phyloP scores from a whole-genome alignment of 2,888 invertebrate species.

The Agrotis segetum region DNA sequence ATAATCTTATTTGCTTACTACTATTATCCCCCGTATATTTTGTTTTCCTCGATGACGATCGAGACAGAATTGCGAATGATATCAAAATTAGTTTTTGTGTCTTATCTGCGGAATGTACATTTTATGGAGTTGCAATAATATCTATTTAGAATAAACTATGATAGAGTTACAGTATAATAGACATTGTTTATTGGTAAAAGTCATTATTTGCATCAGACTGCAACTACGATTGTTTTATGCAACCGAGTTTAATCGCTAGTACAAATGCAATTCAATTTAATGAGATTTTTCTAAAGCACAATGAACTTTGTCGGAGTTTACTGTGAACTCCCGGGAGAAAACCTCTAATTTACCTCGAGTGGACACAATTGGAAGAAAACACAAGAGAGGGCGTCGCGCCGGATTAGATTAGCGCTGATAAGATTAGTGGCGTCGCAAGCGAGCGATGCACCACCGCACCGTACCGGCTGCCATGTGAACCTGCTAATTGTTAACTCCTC shows the following conservation, averaged over 20 bases:
- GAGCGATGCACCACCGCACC: conserved; percentile 65
- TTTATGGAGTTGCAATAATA: conserved; percentile 6
- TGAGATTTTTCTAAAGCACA: conserved; percentile 74
- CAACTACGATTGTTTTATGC: conserved; percentile 36
- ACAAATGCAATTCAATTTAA: conserved; percentile 66
- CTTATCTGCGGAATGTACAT: conserved; percentile 5
- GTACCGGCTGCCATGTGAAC: conserved; percentile 77
- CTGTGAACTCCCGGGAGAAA: conserved; percentile 84
- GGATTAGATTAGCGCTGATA: conserved; percentile 89
- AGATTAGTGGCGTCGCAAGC: conserved; percentile 85
- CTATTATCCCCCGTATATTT: conserved; percentile 40
- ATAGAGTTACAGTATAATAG: conserved; percentile 2
- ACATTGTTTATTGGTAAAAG: conserved; percentile 24
- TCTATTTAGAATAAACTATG: conserved; percentile 20
- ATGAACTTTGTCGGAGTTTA: conserved; percentile 79
- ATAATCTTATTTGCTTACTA: conserved; percentile 44
- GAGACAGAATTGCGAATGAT: conserved; percentile 20
- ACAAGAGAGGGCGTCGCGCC: conserved; percentile 87
- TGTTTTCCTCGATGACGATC: conserved; percentile 33
- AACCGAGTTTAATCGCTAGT: conserved; percentile 48
- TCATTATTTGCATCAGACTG: conserved; percentile 28
- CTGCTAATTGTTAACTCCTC: conserved; percentile 81
- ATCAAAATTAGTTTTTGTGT: conserved; percentile 15
- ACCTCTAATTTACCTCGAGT: conserved; percentile 89
- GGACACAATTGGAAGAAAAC: conserved; percentile 90